A percentile compares a stretch with the other conserved stretches of the same genome.
phyloP scores from a whole-genome alignment of 2,888 invertebrate species.

The Cephus spinipes region DNA sequence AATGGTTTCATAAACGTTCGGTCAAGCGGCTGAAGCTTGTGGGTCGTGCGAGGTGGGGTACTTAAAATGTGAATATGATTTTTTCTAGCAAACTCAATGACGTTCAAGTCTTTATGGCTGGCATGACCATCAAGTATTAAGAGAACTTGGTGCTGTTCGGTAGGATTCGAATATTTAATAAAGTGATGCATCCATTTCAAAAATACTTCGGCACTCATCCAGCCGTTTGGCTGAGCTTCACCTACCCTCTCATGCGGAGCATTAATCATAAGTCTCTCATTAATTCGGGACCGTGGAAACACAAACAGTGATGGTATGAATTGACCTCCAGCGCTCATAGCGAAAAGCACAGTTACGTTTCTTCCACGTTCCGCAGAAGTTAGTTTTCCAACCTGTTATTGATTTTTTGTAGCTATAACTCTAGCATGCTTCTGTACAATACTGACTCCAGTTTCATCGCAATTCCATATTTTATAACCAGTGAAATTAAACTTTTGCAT shows the following conservation, averaged over 20 bases:
- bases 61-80: slow-evolving; percentile 39
- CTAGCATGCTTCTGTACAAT: slow-evolving; percentile 27
- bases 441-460: slow-evolving; percentile 31
- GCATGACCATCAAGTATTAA: slow-evolving; percentile 15
- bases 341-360: slow-evolving; percentile 34
- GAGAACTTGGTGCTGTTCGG: not conserved
- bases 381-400: slow-evolving; percentile 36
- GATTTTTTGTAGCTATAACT: slow-evolving; percentile 28
- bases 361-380: slow-evolving; percentile 35
- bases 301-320: slow-evolving; percentile 34
- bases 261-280: slow-evolving; percentile 29
- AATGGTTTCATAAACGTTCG: no score
- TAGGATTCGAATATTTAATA: slow-evolving; percentile 1
- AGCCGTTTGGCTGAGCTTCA: slow-evolving; percentile 26
- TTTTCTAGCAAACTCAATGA: slow-evolving; percentile 28
- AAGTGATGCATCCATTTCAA: slow-evolving; percentile 27
- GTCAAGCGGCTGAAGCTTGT: no score
- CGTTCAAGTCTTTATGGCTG: slow-evolving; percentile 23
- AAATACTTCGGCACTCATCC: slow-evolving; percentile 33
- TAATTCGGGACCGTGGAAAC: slow-evolving; percentile 31
- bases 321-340: slow-evolving; percentile 26
- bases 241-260: slow-evolving; percentile 32
- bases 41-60: no score
- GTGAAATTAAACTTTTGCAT: slow-evolving; percentile 23
- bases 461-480: slow-evolving; percentile 29